Conservation (phyloP, 2,113 vertebrate species). For the Dascyllus trimaculatus region DNA sequence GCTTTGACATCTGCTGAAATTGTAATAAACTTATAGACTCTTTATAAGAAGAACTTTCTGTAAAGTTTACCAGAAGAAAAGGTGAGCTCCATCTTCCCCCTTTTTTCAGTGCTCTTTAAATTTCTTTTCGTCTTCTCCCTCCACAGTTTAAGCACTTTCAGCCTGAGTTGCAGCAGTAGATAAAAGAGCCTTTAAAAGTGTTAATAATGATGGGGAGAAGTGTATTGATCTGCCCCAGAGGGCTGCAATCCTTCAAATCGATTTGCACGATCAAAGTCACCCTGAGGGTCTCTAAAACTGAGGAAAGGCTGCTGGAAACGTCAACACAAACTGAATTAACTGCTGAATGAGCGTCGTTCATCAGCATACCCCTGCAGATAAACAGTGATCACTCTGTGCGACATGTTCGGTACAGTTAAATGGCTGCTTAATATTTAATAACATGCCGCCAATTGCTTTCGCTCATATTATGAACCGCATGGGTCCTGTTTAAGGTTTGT, state of each 20-base stretch:
- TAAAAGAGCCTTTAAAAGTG: constrained; percentile 38
- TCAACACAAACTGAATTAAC: constrained; percentile 1
- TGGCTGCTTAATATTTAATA: too few relatives aligned
- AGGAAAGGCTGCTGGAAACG: constrained; percentile 9
- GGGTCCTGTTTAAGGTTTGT: too few relatives aligned
- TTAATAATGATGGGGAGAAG: not conserved
- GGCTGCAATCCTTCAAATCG: constrained; percentile 33
- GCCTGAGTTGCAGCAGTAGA: not conserved
- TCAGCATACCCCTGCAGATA: not conserved
- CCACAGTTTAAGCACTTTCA: not conserved
- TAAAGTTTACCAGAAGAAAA: too few relatives aligned
- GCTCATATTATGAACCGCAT: too few relatives aligned
- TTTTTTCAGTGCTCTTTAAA: not conserved
- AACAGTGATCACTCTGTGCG: not conserved
- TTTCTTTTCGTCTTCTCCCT: not conserved
- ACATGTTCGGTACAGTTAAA: not conserved
- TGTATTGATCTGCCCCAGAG: constrained; percentile 36
- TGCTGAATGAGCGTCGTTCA: not conserved
- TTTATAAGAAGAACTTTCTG: too few relatives aligned
- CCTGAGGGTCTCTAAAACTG: constrained; percentile 26
- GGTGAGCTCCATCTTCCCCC: too few relatives aligned
- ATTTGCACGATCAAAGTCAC: constrained; percentile 47
- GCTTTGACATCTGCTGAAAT: not conserved
- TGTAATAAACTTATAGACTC: too few relatives aligned
- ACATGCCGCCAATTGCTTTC: too few relatives aligned